Evolutionary conservation across 2,797 vertebrate species (phyloP), one percentile per base, ranked within the genome.

Genomic region (Trachurus trachurus): DNA sequence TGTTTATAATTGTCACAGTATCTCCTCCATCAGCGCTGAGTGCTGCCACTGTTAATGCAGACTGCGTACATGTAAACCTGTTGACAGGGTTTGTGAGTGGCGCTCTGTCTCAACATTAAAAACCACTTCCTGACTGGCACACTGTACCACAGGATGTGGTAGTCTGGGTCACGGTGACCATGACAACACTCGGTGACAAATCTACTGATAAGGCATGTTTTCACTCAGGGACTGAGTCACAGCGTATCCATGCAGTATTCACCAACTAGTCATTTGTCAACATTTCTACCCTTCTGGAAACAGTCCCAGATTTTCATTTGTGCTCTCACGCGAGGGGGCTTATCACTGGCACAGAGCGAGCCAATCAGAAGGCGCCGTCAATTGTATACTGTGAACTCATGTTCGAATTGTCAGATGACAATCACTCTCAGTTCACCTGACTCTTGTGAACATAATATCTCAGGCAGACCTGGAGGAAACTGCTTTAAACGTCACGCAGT

Each of bases 251-350:
- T 3, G 31, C 54, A 53, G 34, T 15, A 21, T 61, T 58, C 42
- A 67, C 79, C 71, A 70, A 60, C 74, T 80, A 31, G 44, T 45
- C 74, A 56, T 75, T 83, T 53, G 78, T 84, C 83, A 66, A 62
- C 70, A 66, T 54, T 54, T 64, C 31, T 40, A 13, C 67, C 64
- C 29, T 50, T 57, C 67, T 93, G 85, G 87, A 84, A 19, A 22
- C 67, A 4, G 34, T 74, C 78, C 78, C 71, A 77, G 61, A 87
- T 66, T 85, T 66, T 76, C 47, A 54, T 71, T 69, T 34, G 56
- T 72, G 66, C 56, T 85, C 44, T 71, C 63, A 66, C n/a, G 58
- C 65, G 68, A 74, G 42, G 52, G 29, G 31, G 75, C 82, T 87
- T 82, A 80, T 60, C 26, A 57, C 29, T 53, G 39, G 39, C 56